These are phyloP conservation scores for Zootoca vivipara DNA, from an alignment of 2,113 vertebrate genomes.

Conservation along the genomic window DNA sequence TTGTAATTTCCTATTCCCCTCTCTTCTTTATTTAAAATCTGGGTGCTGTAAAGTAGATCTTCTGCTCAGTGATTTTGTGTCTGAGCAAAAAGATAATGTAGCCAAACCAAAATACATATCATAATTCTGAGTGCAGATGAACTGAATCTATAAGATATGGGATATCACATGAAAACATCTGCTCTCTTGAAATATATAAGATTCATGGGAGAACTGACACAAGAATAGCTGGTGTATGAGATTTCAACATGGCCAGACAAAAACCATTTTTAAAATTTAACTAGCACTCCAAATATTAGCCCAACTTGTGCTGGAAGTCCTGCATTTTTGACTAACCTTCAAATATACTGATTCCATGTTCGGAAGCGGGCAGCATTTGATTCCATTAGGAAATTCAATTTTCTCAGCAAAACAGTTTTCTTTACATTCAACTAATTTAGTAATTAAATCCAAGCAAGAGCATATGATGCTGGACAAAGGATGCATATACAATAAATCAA, in stretches of 20 bases:
- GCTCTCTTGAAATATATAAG: conserved; percentile 7
- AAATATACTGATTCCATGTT: not conserved
- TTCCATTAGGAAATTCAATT: not conserved
- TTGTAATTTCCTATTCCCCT: not conserved
- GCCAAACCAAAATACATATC: not conserved
- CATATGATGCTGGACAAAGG: not conserved
- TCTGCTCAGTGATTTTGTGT: not conserved
- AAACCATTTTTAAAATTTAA: not conserved
- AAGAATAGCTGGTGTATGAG: not conserved
- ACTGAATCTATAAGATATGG: not conserved
- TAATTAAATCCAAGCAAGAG: not conserved
- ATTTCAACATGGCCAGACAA: not conserved
- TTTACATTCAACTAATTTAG: not conserved
- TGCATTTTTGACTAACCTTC: not conserved
- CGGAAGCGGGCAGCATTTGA: not conserved
- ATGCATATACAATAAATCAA: not conserved
- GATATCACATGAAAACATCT: conserved; percentile 1
- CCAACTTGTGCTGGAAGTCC: not conserved
- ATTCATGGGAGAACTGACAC: not conserved
- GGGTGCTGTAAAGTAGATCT: not conserved
- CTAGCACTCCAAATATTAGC: not conserved
- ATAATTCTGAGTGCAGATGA: not conserved
- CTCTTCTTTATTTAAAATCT: not conserved
- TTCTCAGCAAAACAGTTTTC: not conserved
- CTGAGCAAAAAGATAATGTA: not conserved